A percentile compares a stretch with the other conserved stretches of the same genome.
Conservation (phyloP, 2,888 invertebrate species). For the Agrochola circellaris region DNA sequence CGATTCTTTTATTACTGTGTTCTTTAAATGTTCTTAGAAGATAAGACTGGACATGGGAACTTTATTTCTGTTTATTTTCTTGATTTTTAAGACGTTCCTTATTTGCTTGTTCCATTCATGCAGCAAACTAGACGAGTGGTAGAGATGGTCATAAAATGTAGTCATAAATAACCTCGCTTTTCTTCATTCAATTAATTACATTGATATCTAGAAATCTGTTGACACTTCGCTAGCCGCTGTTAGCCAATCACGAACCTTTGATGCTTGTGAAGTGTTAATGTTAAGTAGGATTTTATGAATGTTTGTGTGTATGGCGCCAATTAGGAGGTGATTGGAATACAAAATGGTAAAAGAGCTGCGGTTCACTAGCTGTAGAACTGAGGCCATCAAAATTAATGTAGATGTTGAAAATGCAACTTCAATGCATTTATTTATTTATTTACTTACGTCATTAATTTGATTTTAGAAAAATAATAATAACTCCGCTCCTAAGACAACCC, state of each 20-base stretch:
- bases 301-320: not conserved
- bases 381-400: not conserved
- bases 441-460: not conserved
- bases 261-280: constrained; percentile 3
- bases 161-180: constrained; percentile 39
- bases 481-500: too few relatives aligned
- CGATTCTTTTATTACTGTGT: constrained; percentile 49
- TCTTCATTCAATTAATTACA: constrained; percentile 42
- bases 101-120: constrained; percentile 6
- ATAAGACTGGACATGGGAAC: constrained; percentile 23
- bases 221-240: constrained; percentile 23
- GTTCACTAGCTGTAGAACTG: not conserved
- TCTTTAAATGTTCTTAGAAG: constrained; percentile 50
- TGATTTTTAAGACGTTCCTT: not conserved
- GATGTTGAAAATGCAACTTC: not conserved
- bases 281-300: constrained; percentile 28
- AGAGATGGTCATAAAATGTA: constrained; percentile 35
- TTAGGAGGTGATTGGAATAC: constrained; percentile 13
- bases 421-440: not conserved
- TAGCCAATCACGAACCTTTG: constrained; percentile 23
- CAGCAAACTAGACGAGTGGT: constrained; percentile 4
- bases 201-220: constrained; percentile 39
- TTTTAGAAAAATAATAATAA: too few relatives aligned
- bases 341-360: not conserved
- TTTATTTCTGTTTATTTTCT: constrained; percentile 14